Base-by-base conservation (phyloP, 2,113 vertebrate species). In the Rhodinocichla rosea region DNA sequence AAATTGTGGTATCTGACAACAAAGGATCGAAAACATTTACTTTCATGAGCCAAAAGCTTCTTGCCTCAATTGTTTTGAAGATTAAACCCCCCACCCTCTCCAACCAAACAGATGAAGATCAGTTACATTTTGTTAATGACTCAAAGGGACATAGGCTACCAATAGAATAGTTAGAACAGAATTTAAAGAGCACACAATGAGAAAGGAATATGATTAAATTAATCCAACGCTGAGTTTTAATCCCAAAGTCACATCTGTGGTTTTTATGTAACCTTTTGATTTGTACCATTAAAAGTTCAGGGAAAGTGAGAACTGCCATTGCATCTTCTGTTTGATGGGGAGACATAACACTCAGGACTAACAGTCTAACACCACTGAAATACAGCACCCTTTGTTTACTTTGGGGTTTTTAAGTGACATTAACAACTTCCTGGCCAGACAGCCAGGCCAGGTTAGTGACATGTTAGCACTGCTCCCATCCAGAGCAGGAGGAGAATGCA, bases 11-110 rank as follows among this genome's bases (percentile, higher is more conserved):
- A 95, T 95, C 33, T 96, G 95, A 98, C 96, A 97, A 97, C 88
- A 96, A 97, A 97, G 92, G 95, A 96, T 95, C 8, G 28, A 97
- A 98, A 94, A 92, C 92, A 73, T 92, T 97, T 90, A 92, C 90
- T 90, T 91, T 91, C 39, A 33, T 40, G 90, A 97, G 92, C 89
- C 96, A 92, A 94, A 92, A 69, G 79, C 94, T 96, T 92, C 98
- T 98, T 97, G 96, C 94, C 97, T 97, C 97, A 96, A 98, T 97
- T 97, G 97, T 65, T 68, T 32, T 78, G 90, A 83, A 96, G 95
- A 96, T 90, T 89, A 95, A 90, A n/a, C 5, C 21, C 55, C 30
- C 13, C 5, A 10, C 26, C 44, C 33, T 44, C 37, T 70, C 13
- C 22, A 20, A 35, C 59, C 71, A 65, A 78, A 23, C 60, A 96